Conservation (phyloP, 2,797 vertebrate species). For the Phylloscopus collybita region DNA sequence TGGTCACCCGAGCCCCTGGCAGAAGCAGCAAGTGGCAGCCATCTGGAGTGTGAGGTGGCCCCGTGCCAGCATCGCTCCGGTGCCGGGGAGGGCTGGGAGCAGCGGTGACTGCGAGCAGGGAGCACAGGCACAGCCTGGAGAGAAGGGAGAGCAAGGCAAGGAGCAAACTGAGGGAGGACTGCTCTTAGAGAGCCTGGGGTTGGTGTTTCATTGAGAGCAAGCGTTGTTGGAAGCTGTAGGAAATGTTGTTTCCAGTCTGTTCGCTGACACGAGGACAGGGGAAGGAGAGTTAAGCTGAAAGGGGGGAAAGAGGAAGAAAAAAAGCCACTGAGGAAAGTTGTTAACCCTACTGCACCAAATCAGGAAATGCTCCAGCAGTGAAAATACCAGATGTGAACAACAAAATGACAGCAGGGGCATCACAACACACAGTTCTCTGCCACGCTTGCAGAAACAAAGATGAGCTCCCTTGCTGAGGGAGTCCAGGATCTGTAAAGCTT, state of each 20-base stretch:
- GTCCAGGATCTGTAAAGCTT: not conserved
- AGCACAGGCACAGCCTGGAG: not conserved
- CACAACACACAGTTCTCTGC: not conserved
- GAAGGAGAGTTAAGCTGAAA: not conserved
- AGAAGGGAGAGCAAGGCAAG: not conserved
- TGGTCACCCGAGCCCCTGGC: not conserved
- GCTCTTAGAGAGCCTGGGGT: not conserved
- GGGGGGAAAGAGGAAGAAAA: fast-evolving
- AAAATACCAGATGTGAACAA: not conserved
- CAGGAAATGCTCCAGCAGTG: not conserved
- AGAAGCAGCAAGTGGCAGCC: slow-evolving; percentile 51
- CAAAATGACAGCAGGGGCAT: not conserved
- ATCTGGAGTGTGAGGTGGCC: slow-evolving; percentile 47
- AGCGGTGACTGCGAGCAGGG: not conserved
- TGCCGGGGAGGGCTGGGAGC: not conserved
- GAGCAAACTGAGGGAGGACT: not conserved
- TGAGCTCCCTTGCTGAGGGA: not conserved
- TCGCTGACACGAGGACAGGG: not conserved
- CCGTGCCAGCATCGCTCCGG: not conserved
- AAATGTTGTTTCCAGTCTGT: not conserved
- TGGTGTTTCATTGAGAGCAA: not conserved
- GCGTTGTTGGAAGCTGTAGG: not conserved
- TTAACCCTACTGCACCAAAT: not conserved
- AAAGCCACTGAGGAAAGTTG: not conserved
- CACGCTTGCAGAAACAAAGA: not conserved